Evolutionary conservation across 1,140 invertebrate species (phyloP).

Genomic region (Meloidogyne exigua): DNA sequence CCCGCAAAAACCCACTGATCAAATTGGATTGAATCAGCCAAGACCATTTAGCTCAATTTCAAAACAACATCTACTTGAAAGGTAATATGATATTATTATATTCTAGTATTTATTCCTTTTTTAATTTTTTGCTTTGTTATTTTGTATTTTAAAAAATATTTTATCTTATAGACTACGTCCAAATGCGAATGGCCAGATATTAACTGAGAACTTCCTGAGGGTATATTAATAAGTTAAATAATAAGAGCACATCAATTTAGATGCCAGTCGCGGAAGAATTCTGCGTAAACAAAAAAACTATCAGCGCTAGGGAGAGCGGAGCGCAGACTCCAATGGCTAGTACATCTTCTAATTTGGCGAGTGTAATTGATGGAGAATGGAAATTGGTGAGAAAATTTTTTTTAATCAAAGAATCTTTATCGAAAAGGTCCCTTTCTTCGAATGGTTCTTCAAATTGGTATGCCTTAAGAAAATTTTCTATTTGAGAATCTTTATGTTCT

Average conservation of each 20-base stretch:
- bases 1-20: conserved; percentile 61
- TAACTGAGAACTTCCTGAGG: conserved; percentile 60
- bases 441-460: conserved; percentile 61
- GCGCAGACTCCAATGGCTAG: conserved; percentile 14
- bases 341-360: not conserved
- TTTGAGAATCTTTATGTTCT: too few relatives aligned
- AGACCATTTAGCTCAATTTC: conserved; percentile 32
- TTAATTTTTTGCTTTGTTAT: not conserved
- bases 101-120: not conserved
- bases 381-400: conserved; percentile 46
- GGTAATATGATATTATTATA: not conserved
- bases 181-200: conserved; percentile 48
- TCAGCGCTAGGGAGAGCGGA: conserved; percentile 15
- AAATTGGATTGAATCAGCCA: conserved; percentile 54
- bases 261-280: conserved; percentile 56
- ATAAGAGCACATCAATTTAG: conserved; percentile 21
- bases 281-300: conserved; percentile 41
- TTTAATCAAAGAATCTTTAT: too few relatives aligned
- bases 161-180: conserved; percentile 59
- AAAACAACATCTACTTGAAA: conserved; percentile 6
- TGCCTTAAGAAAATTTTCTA: not conserved
- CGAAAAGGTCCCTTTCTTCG: conserved; percentile 46
- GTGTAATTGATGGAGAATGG: conserved; percentile 57
- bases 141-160: too few relatives aligned
- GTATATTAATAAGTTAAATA: conserved; percentile 23